Evolutionary conservation across 1,140 invertebrate genomes (phyloP).

Genomic region (Apis cerana): DNA sequence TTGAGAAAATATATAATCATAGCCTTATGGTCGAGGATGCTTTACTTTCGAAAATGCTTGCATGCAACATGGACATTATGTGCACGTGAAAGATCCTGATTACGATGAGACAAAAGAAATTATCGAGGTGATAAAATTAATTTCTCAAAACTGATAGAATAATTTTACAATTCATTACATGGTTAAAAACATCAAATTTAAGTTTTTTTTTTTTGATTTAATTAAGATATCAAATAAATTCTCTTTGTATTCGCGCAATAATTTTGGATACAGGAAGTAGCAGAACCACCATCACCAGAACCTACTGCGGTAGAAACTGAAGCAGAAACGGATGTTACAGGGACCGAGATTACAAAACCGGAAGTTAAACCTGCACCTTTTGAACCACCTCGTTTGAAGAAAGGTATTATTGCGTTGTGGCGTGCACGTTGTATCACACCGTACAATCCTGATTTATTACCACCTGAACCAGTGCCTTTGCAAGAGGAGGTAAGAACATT

Average conservation of each 20-base stretch:
- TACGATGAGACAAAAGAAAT: slow-evolving; percentile 65
- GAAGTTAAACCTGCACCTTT: not conserved
- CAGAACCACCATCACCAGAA: not conserved
- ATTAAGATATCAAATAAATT: too few relatives aligned
- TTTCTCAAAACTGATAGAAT: too few relatives aligned
- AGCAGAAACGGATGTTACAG: not conserved
- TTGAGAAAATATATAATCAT: not conserved
- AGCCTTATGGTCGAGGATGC: slow-evolving; percentile 84
- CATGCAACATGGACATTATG: slow-evolving; percentile 86
- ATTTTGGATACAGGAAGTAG: not conserved
- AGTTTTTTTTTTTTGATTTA: too few relatives aligned
- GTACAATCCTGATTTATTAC: slow-evolving; percentile 85
- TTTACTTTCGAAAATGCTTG: slow-evolving; percentile 85
- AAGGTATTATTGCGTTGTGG: slow-evolving; percentile 81
- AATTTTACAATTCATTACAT: too few relatives aligned
- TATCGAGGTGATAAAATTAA: not conserved
- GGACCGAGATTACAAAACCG: not conserved
- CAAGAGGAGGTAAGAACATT: slow-evolving; percentile 67
- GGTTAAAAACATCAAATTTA: too few relatives aligned
- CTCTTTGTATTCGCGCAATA: not conserved
- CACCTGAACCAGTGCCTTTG: slow-evolving; percentile 84
- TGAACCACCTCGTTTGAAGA: slow-evolving; percentile 42
- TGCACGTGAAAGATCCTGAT: slow-evolving; percentile 81
- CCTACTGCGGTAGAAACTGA: not conserved
- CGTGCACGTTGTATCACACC: slow-evolving; percentile 84